Evolutionary conservation across 2,797 vertebrate genomes (phyloP).

Genomic region (Taeniopygia guttata): DNA sequence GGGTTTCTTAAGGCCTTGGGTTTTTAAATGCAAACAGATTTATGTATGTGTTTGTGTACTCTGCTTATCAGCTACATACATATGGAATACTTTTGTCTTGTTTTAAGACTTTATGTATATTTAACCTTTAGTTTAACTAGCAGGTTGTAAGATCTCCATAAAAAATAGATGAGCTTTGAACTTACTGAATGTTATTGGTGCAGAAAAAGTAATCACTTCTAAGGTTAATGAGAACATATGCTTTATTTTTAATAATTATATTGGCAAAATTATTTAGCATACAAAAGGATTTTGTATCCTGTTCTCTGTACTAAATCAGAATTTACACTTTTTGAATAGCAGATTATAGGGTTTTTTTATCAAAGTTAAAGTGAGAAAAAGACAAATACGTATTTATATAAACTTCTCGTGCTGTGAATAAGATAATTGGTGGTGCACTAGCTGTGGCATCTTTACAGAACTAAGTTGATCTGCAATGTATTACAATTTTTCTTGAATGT

Average conservation of each 20-base stretch:
- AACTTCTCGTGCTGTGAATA: slow-evolving; percentile 9
- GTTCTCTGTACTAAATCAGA: slow-evolving; percentile 15
- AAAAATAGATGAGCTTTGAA: slow-evolving; percentile 81
- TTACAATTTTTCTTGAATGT: slow-evolving; percentile 1
- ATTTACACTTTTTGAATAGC: slow-evolving; percentile 26
- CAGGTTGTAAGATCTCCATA: slow-evolving; percentile 77
- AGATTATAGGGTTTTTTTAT: slow-evolving; percentile 13
- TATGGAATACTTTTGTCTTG: slow-evolving; percentile 68
- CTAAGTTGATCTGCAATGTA: not conserved
- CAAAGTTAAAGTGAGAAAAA: not conserved
- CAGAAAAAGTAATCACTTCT: slow-evolving; percentile 75
- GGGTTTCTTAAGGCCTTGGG: not conserved
- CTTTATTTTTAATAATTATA: slow-evolving; percentile 73
- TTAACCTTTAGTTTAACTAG: slow-evolving; percentile 82
- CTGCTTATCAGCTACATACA: slow-evolving; percentile 35
- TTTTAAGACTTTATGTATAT: slow-evolving; percentile 80
- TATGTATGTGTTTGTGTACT: slow-evolving; percentile 10
- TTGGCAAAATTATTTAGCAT: slow-evolving; percentile 70
- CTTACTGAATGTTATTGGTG: slow-evolving; percentile 74
- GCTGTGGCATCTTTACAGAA: not conserved
- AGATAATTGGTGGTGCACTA: not conserved
- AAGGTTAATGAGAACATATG: slow-evolving; percentile 79
- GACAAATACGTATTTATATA: slow-evolving; percentile 9
- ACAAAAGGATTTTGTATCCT: slow-evolving; percentile 34
- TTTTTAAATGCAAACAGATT: slow-evolving; percentile 32